phyloP scores from a whole-genome alignment of 2,797 vertebrate genomes.

The Benthosema pterotum region DNA sequence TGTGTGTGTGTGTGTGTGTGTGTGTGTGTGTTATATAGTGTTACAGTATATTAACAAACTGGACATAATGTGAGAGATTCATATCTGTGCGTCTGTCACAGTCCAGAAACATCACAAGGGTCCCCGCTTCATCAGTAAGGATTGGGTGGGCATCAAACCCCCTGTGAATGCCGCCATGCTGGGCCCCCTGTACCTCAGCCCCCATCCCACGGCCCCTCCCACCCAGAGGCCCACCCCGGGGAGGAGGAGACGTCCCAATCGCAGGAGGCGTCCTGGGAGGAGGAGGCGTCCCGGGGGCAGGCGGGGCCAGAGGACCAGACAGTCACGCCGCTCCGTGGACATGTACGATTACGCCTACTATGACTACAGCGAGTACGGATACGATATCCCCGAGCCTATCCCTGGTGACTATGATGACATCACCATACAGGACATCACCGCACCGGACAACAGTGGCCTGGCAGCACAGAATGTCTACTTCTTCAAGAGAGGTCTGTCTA shows the following conservation, averaged over 20 bases:
- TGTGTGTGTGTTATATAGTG: too few relatives aligned
- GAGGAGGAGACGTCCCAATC: conserved; percentile 3
- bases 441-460: conserved; percentile 55
- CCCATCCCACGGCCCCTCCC: conserved; percentile 37
- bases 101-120: conserved; percentile 36
- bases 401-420: conserved; percentile 30
- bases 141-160: conserved; percentile 87
- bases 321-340: conserved; percentile 52
- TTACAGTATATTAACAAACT: too few relatives aligned
- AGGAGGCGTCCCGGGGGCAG: conserved; percentile 20
- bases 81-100: conserved; percentile 19
- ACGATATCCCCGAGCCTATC: conserved; percentile 22
- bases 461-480: conserved; percentile 93
- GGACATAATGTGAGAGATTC: too few relatives aligned
- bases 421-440: conserved; percentile 17
- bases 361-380: conserved; percentile 37
- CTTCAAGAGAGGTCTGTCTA: conserved; percentile 87
- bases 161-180: conserved; percentile 88
- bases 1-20: background rate
- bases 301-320: conserved; percentile 27
- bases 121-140: conserved; percentile 69
- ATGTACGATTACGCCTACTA: conserved; percentile 50
- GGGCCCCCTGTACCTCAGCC: conserved; percentile 82
- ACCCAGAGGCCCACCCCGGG: background rate
- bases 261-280: conserved; percentile 48